Percentiles rank a stretch among this genome's conserved stretches.
Evolutionary conservation across 2,797 vertebrate species (phyloP).

Genomic region (Lacerta bilineata): DNA sequence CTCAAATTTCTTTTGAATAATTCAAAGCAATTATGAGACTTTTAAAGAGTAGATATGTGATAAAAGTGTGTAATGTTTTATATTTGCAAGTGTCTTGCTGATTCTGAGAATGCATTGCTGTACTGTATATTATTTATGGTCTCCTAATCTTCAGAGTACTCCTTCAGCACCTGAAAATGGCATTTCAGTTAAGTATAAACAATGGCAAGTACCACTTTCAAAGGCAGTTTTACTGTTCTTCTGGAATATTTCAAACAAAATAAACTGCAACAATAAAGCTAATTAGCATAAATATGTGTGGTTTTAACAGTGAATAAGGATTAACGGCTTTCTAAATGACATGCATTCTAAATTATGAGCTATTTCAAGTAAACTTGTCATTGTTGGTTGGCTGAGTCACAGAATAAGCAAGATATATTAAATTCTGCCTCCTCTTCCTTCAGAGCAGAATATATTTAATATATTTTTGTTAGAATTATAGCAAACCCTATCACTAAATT

Average conservation of each 20-base stretch:
- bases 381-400: conserved; percentile 12
- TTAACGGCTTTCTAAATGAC: conserved; percentile 37
- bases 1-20: conserved; percentile 35
- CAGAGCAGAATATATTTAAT: conserved; percentile 21
- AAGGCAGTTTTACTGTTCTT: conserved; percentile 18
- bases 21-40: conserved; percentile 32
- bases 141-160: conserved; percentile 7
- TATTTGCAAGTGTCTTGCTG: conserved; percentile 23
- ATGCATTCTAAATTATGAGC: conserved; percentile 33
- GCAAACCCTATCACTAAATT: background rate
- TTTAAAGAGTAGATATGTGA: conserved; percentile 23
- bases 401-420: background rate
- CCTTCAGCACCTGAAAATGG: conserved; percentile 1
- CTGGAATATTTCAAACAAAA: conserved; percentile 23
- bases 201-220: conserved; percentile 22
- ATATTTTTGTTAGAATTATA: conserved; percentile 14
- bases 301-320: conserved; percentile 34
- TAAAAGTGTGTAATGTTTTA: conserved; percentile 31
- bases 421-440: background rate
- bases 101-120: conserved; percentile 17
- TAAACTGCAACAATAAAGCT: conserved; percentile 2
- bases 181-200: conserved; percentile 29
- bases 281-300: conserved; percentile 36
- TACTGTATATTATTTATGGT: conserved; percentile 35
- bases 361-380: conserved; percentile 18